Base-by-base conservation (phyloP, 2,888 invertebrate genomes). In the Copidosoma aretas region DNA sequence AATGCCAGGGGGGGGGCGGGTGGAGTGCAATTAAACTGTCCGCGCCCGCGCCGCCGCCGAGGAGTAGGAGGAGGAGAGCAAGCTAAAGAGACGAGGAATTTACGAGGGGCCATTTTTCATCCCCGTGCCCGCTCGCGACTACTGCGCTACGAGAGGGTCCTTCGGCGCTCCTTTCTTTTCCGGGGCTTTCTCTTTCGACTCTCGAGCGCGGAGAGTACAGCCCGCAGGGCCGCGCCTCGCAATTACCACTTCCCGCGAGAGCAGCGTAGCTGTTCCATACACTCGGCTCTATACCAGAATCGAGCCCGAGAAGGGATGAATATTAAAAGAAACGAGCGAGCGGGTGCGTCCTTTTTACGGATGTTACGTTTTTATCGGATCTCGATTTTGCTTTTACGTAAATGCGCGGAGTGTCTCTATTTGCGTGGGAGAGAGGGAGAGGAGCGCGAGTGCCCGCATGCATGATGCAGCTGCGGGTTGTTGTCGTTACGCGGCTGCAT, bases 1-100 rank as follows among this genome's bases (percentile, higher is more conserved):
- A 67, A 67, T 70, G 60, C 61, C 60, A 61, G 63, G 67, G 67
- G 63, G 41, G 41, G 41, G 39, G 56, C 61, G 22, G 32, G 51
- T 24, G 66, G 43, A 14, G 5, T 51, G 67, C 67, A 70, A 70
- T 70, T 70, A 70, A 67, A 70, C 67, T 67, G 67, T 60, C 53
- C 49, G 54, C 64, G 56, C 22, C 1, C 17, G 4, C 51, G 54
- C 4, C 17, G 12, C 43, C 17, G 43, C 43, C 43, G 43, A 17
- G 17, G 43, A 46, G n/a, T n/a, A n/a, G n/a, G n/a, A n/a, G n/a
- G n/a, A n/a, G n/a, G n/a, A n/a, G n/a, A n/a, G n/a, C n/a, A n/a
- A n/a, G 12, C 43, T 32, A 32, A 32, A 32, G 41, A 22, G 25
- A 17, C 32, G 56, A 25, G n/a, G 54, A 67, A 68, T 60, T 64